Evolutionary conservation across 1,140 invertebrate genomes (phyloP), one percentile per base, ranked within the genome.

Genomic region (Colletes gigas): DNA sequence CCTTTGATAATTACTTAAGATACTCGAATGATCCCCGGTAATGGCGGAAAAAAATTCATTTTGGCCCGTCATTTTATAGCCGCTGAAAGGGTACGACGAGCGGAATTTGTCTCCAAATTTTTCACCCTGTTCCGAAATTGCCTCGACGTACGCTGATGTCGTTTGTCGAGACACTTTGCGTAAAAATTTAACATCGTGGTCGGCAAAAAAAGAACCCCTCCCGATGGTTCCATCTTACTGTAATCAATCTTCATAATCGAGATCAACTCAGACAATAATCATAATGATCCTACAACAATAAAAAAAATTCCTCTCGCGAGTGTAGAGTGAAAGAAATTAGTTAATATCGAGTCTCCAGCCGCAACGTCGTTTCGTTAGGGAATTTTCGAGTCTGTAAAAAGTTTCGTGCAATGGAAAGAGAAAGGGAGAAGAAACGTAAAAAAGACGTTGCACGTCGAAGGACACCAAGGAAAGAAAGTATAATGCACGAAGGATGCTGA

Each of bases 1-100:
- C 76, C 54, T 78, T 72, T 82, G 68, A 68, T 72, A 82, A 78
- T 82, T 82, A 79, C 69, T 78, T 44, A 39, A 82, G 81, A 82
- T 60, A 59, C 55, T 79, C 62, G 54, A 59, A 54, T 44, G 39
- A 4, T 63, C 68, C 47, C 44, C 63, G 59, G 54, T 65, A 73
- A 73, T 55, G 67, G 39, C 30, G n/a, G 14, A 47, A 50, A 70
- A 17, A 54, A 54, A 57, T 69, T 71, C 47, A 54, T 63, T 63
- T 63, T 12, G n/a, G 73, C 19, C n/a, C 17, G 10, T 52, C 71
- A 14, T 50, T 72, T 62, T 71, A 60, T 15, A 9, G 19, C 0
- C 3, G 10, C 1, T 10, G 15, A 50, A n/a, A 50, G 10, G 44
- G 57, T 44, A 19, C n/a, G 7, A 47, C 41, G 39, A 44, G 44